These are phyloP conservation scores for Drosophila sp. DNA, from an alignment of 1,140 invertebrate genomes.

Conservation along the genomic window DNA sequence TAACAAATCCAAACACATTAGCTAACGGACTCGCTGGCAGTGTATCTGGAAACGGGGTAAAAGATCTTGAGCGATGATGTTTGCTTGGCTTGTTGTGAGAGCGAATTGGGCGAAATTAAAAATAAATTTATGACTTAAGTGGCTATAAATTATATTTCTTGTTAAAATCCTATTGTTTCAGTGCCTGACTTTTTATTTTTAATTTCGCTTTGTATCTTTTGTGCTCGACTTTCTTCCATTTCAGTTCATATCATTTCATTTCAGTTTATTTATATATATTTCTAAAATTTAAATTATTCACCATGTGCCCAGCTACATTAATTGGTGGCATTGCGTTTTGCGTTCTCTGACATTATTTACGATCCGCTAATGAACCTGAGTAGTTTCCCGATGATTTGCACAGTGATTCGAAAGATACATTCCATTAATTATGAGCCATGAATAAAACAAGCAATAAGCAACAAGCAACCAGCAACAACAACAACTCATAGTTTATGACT, in stretches of 20 bases:
- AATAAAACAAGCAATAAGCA: conserved; percentile 20
- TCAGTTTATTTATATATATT: conserved; percentile 48
- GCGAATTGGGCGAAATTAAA: conserved; percentile 81
- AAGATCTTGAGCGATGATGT: conserved; percentile 44
- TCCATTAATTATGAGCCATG: conserved; percentile 44
- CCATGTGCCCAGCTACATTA: conserved; percentile 39
- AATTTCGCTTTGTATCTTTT: conserved; percentile 52
- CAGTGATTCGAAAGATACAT: conserved; percentile 23
- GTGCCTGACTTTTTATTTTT: conserved; percentile 44
- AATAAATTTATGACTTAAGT: conserved; percentile 84
- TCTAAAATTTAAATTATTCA: conserved; percentile 59
- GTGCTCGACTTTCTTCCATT: conserved; percentile 46
- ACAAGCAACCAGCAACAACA: conserved; percentile 7
- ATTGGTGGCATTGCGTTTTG: conserved; percentile 37
- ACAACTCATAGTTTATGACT: conserved; percentile 15
- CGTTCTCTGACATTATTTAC: conserved; percentile 51
- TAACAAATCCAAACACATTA: no score
- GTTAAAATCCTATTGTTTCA: conserved; percentile 80
- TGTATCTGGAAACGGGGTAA: conserved; percentile 36
- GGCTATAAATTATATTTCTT: conserved; percentile 83
- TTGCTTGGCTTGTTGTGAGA: conserved; percentile 63
- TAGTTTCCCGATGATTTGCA: conserved; percentile 46
- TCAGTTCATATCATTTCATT: neutral
- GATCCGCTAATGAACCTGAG: conserved; percentile 60
- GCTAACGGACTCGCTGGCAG: neutral